Evolutionary conservation across 2,888 invertebrate species (phyloP), one percentile per base, ranked within the genome.

Genomic region (Dasypogon diadema): DNA sequence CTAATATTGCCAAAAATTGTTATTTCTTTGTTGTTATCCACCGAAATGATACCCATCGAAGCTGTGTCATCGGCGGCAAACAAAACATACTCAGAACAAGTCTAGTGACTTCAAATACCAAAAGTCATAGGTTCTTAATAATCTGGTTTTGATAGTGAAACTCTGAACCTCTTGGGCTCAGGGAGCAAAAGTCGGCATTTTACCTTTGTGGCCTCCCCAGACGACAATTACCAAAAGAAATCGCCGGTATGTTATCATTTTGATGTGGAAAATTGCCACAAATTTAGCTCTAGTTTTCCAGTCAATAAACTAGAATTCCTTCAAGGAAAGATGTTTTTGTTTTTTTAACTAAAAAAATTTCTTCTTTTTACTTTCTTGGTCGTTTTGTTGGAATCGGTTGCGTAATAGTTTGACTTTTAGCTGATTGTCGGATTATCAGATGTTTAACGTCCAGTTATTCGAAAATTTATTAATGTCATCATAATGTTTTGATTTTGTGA

Each of bases 61-160:
- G 12, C 22, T 54, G 30, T 48, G 46, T 12, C 22, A 46, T 65
- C 12, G 26, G 12, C 12, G 26, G 5, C 22, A 68, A 68, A 56
- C 14, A 68, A 68, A 48, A 51, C 16, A 16, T 3, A 54, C n/a
- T 48, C 30, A 70, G 70, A 70, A 70, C 70, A 70, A 70, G 70
- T 70, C 22, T 8, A 48, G 51, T 68, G 2, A 24, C 24, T 48
- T 48, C 65, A 63, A 54, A 75, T 60, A 22, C 74, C 70, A 77
- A 77, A 77, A 75, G 77, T 70, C 77, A 77, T 63, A 77, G 75
- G 75, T 77, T 55, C 30, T 14, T 16, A 58, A 48, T 63, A 75
- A 73, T 77, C 77, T 77, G 72, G 77, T 75, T 73, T 70, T n/a
- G 24, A 48, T 60, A 74, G 26, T 42, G 48, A 37, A 16, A 37